These are phyloP conservation scores for Dugesia japonica DNA, from an alignment of 2,888 invertebrate genomes.

Conservation along the genomic window DNA sequence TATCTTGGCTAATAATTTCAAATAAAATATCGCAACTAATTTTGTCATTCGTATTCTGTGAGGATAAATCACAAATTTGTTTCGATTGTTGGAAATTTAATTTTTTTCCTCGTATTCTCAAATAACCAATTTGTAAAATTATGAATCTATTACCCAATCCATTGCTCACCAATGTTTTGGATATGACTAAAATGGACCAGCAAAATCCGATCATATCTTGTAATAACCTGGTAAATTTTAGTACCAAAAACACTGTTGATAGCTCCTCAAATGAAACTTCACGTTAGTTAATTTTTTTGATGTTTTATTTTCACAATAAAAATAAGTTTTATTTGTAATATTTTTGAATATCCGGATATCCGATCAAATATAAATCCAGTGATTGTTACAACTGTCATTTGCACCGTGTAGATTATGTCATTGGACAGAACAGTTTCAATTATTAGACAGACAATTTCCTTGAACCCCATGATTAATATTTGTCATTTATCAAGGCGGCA, in stretches of 20 bases:
- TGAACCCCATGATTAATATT: too few species aligned
- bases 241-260: neutral
- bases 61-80: slow-evolving; percentile 17
- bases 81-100: slow-evolving; percentile 20
- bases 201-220: neutral
- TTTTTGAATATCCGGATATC: too few species aligned
- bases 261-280: neutral
- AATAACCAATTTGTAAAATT: neutral
- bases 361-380: too few species aligned
- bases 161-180: neutral
- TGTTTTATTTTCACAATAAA: too few species aligned
- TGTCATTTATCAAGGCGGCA: too few species aligned
- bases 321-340: too few species aligned
- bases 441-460: too few species aligned
- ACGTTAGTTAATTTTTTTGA: neutral
- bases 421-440: too few species aligned
- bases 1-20: slow-evolving; percentile 20
- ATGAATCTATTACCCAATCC: slow-evolving; percentile 1
- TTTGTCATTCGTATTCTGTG: slow-evolving; percentile 20
- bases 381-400: too few species aligned
- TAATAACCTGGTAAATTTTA: neutral
- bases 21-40: slow-evolving; percentile 20
- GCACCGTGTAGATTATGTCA: too few species aligned
- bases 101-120: neutral
- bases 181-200: neutral